These are phyloP conservation scores for Cyclargus thomasi DNA, from an alignment of 1,140 invertebrate species.

Conservation along the genomic window DNA sequence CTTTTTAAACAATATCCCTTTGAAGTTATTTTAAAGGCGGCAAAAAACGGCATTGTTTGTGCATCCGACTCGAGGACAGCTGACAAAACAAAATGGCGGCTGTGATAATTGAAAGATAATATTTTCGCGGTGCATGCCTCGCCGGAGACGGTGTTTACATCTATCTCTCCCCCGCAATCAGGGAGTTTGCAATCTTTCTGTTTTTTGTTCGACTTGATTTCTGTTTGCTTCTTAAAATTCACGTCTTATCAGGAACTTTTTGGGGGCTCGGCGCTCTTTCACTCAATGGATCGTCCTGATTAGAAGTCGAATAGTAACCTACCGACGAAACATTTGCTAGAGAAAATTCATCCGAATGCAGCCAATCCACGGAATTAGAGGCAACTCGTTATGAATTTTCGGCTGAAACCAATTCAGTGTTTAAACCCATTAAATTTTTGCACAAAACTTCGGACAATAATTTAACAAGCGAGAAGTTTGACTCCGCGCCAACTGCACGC, in stretches of 20 bases:
- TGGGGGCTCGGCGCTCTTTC: no score
- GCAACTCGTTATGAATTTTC: background rate
- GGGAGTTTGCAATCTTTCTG: background rate
- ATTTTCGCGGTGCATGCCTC: background rate
- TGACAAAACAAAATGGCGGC: background rate
- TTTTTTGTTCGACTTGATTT: background rate
- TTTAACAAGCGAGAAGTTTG: conserved; percentile 8
- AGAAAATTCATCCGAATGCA: background rate
- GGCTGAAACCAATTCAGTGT: background rate
- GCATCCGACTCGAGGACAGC: background rate
- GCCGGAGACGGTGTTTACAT: background rate
- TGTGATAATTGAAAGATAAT: background rate
- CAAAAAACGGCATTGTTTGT: background rate
- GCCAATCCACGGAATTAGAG: background rate
- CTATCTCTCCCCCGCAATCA: background rate
- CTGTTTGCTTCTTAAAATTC: background rate
- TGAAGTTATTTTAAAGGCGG: background rate
- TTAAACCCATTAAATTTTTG: background rate
- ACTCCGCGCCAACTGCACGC: conserved; percentile 5
- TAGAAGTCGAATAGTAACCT: background rate
- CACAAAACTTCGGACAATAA: conserved; percentile 4
- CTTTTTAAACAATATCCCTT: background rate
- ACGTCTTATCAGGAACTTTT: background rate
- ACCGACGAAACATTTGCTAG: no score
- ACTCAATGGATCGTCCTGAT: background rate